Evolutionary conservation across 2,113 vertebrate species (phyloP), one percentile per base, ranked within the genome.

Genomic region (Ramphastos sulfuratus): DNA sequence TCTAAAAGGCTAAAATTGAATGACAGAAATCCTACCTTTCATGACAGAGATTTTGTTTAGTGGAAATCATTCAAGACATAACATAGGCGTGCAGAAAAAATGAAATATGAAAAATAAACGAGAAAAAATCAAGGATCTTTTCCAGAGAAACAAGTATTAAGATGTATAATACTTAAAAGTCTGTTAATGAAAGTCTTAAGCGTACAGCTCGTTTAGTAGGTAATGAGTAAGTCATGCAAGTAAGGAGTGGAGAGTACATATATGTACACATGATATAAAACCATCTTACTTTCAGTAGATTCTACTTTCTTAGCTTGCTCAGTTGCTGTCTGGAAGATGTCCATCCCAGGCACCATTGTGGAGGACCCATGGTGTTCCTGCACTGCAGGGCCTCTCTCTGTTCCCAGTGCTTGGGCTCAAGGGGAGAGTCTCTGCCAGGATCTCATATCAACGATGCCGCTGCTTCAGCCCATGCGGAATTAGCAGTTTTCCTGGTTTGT

Each of bases 391-490:
- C 9, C 42, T 52, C 30, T 20, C 20, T 25, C 21, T 27, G n/a
- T 18, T 80, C 58, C 24, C 5, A 3, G n/a, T 2, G 7, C 61
- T 89, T 1, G 1, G 4, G 9, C 65, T 17, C 1, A 1, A 2
- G 8, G 6, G 3, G 20, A 61, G 42, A 42, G 15, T 42, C 42
- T 89, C 59, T 55, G 30, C 7, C 56, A 61, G 27, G 23, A 10
- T 39, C 39, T 60, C 12, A 7, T 1, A 7, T 35, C 46, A 2
- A 0, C 35, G 39, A 52, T 66, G 35, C 20, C 64, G 4, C 1
- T 1, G 9, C n/a, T 16, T 80, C 70, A 56, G 69, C 56, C 12
- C 18, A 4, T 5, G 13, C 24, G 31, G 21, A 6, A 7, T 24
- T 64, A 42, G 14, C 30, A 25, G 2, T 52, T 46, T 63, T 30